Evolutionary conservation across 1,140 invertebrate species (phyloP).

Genomic region (Tetraneura akinire): DNA sequence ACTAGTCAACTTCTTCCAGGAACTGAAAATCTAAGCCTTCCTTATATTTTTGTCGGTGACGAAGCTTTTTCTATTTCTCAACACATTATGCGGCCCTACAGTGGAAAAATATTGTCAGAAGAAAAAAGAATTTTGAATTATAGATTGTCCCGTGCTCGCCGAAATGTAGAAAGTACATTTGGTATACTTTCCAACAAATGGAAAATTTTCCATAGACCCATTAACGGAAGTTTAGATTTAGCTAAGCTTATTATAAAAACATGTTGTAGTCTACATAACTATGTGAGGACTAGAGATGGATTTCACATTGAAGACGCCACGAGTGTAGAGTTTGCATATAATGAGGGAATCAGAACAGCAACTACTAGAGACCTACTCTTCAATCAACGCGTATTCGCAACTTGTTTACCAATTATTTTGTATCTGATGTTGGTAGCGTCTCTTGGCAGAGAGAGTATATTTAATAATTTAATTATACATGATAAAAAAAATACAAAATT

Average conservation of each 20-base stretch:
- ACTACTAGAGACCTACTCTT: slow-evolving; percentile 11
- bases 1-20: too few species aligned
- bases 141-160: too few species aligned
- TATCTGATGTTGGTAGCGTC: slow-evolving; percentile 12
- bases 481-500: slow-evolving; percentile 1
- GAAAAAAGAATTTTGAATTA: too few species aligned
- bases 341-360: slow-evolving; percentile 1
- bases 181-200: slow-evolving; percentile 36
- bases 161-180: slow-evolving; percentile 13
- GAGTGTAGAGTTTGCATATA: slow-evolving; percentile 45
- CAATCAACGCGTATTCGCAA: slow-evolving; percentile 5
- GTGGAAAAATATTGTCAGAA: too few species aligned
- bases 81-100: too few species aligned
- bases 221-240: slow-evolving; percentile 55
- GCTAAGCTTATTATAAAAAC: slow-evolving; percentile 54
- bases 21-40: too few species aligned
- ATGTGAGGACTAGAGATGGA: slow-evolving; percentile 52
- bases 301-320: slow-evolving; percentile 53
- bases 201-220: slow-evolving; percentile 53
- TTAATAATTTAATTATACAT: slow-evolving; percentile 19
- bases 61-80: too few species aligned
- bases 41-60: too few species aligned
- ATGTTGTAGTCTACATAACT: slow-evolving; percentile 51
- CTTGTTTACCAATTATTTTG: slow-evolving; percentile 46
- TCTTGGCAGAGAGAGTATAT: neutral